phyloP scores from a whole-genome alignment of 2,113 vertebrate genomes.

The Chamaetylas fuelleborni region DNA sequence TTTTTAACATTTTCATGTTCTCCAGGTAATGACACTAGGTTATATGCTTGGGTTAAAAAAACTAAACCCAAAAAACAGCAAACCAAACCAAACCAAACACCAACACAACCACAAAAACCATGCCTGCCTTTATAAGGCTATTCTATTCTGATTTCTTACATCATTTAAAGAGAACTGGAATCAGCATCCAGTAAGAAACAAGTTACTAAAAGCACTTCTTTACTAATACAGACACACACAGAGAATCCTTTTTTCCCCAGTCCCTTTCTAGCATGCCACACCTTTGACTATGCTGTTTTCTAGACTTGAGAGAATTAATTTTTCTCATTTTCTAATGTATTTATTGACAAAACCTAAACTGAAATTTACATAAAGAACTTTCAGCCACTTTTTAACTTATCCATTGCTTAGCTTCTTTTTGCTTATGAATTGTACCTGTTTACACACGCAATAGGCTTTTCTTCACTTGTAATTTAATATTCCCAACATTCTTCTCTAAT shows the following conservation, averaged over 20 bases:
- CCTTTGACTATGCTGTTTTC: not conserved
- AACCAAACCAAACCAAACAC: not conserved
- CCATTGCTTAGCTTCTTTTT: not conserved
- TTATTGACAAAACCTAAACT: not conserved
- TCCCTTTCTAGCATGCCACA: not conserved
- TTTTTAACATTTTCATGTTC: not conserved
- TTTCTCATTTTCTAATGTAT: not conserved
- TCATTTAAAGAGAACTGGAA: not conserved
- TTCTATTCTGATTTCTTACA: not conserved
- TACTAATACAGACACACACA: not conserved
- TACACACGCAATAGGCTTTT: not conserved
- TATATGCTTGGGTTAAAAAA: not conserved
- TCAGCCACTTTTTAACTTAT: not conserved
- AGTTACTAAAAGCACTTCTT: not conserved
- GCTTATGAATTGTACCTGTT: not conserved
- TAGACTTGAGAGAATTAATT: not conserved
- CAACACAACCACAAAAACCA: not conserved
- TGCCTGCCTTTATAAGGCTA: not conserved
- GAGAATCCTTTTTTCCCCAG: not conserved
- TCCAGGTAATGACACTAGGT: not conserved
- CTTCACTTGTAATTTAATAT: not conserved
- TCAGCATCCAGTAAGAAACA: not conserved
- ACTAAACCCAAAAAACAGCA: not conserved
- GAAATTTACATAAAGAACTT: not conserved
- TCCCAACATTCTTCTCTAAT: not conserved